Evolutionary conservation across 2,888 invertebrate genomes (phyloP).

Genomic region (Tuberolachnus salignus): DNA sequence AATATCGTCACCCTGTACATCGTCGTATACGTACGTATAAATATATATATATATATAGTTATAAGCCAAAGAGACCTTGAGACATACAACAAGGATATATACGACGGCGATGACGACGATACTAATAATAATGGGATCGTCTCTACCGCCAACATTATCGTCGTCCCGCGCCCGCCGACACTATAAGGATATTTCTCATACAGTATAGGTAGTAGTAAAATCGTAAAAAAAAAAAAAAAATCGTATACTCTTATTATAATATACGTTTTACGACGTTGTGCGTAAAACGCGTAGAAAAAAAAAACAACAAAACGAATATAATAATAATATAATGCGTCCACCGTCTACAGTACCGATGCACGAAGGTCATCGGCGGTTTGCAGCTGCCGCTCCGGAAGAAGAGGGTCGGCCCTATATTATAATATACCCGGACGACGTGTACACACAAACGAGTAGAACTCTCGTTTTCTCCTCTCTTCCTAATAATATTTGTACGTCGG

Average conservation of each 20-base stretch:
- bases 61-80: conserved; percentile 36
- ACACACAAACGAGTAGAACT: conserved; percentile 2
- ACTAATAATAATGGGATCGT: conserved; percentile 28
- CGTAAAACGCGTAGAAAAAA: not conserved
- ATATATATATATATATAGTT: too few relatives aligned
- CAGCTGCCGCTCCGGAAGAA: conserved; percentile 55
- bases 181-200: conserved; percentile 30
- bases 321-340: not conserved
- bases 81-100: conserved; percentile 21
- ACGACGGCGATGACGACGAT: too few relatives aligned
- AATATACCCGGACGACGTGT: conserved; percentile 7
- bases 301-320: conserved; percentile 30
- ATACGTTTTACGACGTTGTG: too few relatives aligned
- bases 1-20: not conserved
- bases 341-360: not conserved
- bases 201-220: conserved; percentile 2
- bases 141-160: not conserved
- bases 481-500: not conserved
- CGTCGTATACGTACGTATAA: too few relatives aligned
- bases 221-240: conserved; percentile 22
- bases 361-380: conserved; percentile 49
- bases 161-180: not conserved
- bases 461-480: conserved; percentile 12
- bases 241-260: too few relatives aligned
- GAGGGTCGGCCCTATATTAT: conserved; percentile 18